These are phyloP conservation scores for Gymnoscopelus microlampas DNA, from an alignment of 2,797 vertebrate genomes.

Conservation along the genomic window DNA sequence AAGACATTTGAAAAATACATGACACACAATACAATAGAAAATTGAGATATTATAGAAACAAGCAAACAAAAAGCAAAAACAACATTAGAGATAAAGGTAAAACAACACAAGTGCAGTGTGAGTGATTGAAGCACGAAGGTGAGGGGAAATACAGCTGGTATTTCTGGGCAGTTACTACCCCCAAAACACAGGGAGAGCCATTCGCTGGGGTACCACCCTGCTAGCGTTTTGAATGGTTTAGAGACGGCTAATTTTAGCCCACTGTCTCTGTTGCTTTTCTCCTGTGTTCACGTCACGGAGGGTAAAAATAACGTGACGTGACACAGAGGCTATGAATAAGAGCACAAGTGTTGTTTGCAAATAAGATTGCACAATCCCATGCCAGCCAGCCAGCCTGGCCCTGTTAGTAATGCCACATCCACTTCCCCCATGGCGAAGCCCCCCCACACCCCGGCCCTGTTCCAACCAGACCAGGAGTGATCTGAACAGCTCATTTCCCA, in stretches of 20 bases:
- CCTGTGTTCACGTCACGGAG: constrained; percentile 76
- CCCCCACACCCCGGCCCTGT: constrained; percentile 47
- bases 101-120: constrained; percentile 27
- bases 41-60: constrained; percentile 32
- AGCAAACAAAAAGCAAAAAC: constrained; percentile 14
- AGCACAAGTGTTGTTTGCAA: constrained; percentile 85
- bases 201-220: constrained; percentile 49
- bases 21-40: constrained; percentile 18
- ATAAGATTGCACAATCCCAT: constrained; percentile 83
- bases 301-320: constrained; percentile 79
- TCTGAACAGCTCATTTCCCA: constrained; percentile 67
- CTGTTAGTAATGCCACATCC: constrained; percentile 68
- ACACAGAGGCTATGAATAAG: constrained; percentile 77
- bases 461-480: constrained; percentile 67
- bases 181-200: constrained; percentile 60
- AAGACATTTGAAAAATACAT: constrained; percentile 2
- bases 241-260: constrained; percentile 80
- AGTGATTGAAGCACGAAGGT: constrained; percentile 45
- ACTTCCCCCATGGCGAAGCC: constrained; percentile 48
- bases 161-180: constrained; percentile 63
- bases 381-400: constrained; percentile 59
- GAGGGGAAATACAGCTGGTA: constrained; percentile 50
- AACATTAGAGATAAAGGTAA: not conserved
- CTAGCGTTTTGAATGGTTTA: constrained; percentile 74
- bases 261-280: constrained; percentile 85